Conservation (phyloP, 64 coral and sea anemone genomes). For the Actinia equina region DNA sequence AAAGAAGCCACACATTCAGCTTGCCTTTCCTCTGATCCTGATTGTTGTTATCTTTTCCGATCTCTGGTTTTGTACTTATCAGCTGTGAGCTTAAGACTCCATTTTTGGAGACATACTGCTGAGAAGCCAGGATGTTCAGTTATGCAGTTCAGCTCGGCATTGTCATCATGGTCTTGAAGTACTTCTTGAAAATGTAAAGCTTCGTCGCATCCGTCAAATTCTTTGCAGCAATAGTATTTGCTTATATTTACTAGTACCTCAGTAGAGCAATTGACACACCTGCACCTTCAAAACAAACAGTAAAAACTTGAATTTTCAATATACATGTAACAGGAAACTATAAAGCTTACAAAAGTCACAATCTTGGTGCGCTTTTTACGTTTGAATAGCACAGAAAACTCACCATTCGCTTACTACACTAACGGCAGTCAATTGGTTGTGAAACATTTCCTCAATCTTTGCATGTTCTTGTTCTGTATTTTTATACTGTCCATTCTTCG, state of each 20-base stretch:
- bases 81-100: conserved; percentile 27
- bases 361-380: neutral
- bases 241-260: conserved; percentile 1
- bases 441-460: too few species aligned
- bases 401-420: conserved; percentile 1
- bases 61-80: too few species aligned
- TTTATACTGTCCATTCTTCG: too few species aligned
- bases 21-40: too few species aligned
- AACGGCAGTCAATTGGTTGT: too few species aligned
- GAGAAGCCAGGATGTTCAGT: conserved; percentile 23
- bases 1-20: too few species aligned
- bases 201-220: conserved; percentile 25
- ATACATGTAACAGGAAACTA: neutral
- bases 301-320: neutral
- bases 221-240: conserved; percentile 39
- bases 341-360: neutral
- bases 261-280: conserved; percentile 14
- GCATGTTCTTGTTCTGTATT: too few species aligned
- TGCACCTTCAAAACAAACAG: conserved; percentile 23
- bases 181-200: conserved; percentile 23
- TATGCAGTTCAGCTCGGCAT: neutral
- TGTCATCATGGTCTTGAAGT: conserved; percentile 3
- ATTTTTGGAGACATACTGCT: conserved; percentile 34
- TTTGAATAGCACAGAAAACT: neutral
- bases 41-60: too few species aligned